These are phyloP conservation scores for Holothuria leucospilota DNA, from an alignment of 53 echinoderm and acorn worm genomes.

Conservation along the genomic window DNA sequence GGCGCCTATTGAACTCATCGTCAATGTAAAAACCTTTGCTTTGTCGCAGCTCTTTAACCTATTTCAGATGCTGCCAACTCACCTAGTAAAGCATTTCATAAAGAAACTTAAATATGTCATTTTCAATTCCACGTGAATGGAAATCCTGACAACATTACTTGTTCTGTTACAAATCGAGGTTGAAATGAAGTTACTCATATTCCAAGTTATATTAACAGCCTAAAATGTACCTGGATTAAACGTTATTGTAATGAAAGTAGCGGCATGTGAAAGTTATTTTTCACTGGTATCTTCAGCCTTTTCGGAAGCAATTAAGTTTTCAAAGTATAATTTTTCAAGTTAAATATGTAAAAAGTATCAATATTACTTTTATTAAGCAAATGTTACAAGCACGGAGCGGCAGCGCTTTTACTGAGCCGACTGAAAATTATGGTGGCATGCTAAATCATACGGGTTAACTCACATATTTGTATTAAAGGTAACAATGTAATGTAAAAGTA, in stretches of 20 bases:
- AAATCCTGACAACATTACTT: neutral
- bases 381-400: neutral
- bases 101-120: neutral
- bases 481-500: neutral
- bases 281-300: neutral
- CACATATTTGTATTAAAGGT: slow-evolving; percentile 1
- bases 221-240: neutral
- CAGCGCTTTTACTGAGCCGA: neutral
- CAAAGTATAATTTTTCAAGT: neutral
- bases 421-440: neutral
- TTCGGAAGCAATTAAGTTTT: neutral
- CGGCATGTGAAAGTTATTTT: slow-evolving; percentile 10
- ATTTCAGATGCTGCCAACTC: neutral
- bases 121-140: neutral
- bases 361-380: neutral
- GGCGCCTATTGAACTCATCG: neutral
- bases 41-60: neutral
- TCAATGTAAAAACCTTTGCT: neutral
- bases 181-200: neutral
- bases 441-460: neutral
- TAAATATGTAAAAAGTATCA: neutral
- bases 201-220: neutral
- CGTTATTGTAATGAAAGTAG: neutral
- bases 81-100: neutral
- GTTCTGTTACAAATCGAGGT: neutral